phyloP scores from a whole-genome alignment of 2,888 invertebrate species.

The Scaptomyza flava region DNA sequence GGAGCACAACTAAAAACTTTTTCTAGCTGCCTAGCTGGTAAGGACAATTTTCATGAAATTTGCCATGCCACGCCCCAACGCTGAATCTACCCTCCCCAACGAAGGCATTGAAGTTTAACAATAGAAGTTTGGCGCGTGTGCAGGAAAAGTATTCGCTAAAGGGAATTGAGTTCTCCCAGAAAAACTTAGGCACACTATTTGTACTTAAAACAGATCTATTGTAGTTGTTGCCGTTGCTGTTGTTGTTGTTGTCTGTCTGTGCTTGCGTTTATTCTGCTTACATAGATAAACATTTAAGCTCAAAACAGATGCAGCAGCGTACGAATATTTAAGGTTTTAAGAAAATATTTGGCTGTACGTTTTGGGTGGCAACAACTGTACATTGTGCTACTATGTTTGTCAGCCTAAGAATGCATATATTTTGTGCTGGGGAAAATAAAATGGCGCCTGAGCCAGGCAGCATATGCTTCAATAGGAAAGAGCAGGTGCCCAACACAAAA shows the following conservation, averaged over 20 bases:
- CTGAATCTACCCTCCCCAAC: conserved; percentile 11
- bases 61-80: conserved; percentile 54
- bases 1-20: conserved; percentile 41
- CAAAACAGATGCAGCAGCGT: conserved; percentile 34
- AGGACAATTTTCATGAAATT: conserved; percentile 71
- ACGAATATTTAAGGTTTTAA: conserved; percentile 13
- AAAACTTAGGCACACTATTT: conserved; percentile 58
- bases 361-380: conserved; percentile 20
- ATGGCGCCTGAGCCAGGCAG: conserved; percentile 41
- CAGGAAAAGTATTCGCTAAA: conserved; percentile 51
- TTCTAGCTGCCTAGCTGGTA: conserved; percentile 19
- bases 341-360: conserved; percentile 14
- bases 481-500: conserved; percentile 23
- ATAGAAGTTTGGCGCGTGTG: conserved; percentile 57
- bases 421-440: conserved; percentile 37
- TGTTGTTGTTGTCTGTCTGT: conserved; percentile 2
- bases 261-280: conserved; percentile 57
- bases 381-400: conserved; percentile 37
- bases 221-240: conserved; percentile 51
- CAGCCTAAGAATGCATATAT: conserved; percentile 61
- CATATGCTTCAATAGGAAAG: conserved; percentile 43
- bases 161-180: conserved; percentile 2
- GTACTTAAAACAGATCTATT: conserved; percentile 75
- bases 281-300: conserved; percentile 73
- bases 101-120: conserved; percentile 63